phyloP scores from a whole-genome alignment of 2,888 invertebrate genomes.

The Rhagonycha fulva region DNA sequence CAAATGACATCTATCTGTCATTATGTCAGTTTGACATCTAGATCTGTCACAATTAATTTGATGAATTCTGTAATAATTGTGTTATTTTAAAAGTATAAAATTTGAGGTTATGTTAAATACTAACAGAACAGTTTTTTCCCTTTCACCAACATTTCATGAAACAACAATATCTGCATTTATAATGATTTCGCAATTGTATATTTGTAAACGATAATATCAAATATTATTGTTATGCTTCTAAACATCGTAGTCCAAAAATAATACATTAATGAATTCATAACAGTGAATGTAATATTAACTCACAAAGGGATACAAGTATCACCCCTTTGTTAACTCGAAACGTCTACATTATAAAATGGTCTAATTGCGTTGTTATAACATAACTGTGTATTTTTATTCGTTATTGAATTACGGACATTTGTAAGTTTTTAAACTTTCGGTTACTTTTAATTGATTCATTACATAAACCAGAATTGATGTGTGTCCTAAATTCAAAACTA shows the following conservation, averaged over 20 bases:
- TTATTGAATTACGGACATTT: background rate
- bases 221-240: background rate
- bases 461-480: background rate
- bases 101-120: no score
- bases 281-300: background rate
- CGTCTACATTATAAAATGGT: background rate
- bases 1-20: no score
- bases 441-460: background rate
- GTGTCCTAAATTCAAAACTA: no score
- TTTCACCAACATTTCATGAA: background rate
- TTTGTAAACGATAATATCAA: background rate
- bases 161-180: background rate
- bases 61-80: no score
- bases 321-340: background rate
- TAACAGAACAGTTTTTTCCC: background rate
- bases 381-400: background rate
- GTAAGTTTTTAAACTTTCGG: background rate
- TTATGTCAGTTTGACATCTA: no score
- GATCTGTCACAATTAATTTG: no score
- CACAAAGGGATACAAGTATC: background rate
- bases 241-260: background rate
- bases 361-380: background rate
- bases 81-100: no score
- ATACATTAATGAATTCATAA: background rate
- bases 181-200: background rate